A percentile compares a stretch with the other conserved stretches of the same genome.
These are phyloP conservation scores for Psittacus erithacus DNA, from an alignment of 2,113 vertebrate species.

Conservation along the genomic window DNA sequence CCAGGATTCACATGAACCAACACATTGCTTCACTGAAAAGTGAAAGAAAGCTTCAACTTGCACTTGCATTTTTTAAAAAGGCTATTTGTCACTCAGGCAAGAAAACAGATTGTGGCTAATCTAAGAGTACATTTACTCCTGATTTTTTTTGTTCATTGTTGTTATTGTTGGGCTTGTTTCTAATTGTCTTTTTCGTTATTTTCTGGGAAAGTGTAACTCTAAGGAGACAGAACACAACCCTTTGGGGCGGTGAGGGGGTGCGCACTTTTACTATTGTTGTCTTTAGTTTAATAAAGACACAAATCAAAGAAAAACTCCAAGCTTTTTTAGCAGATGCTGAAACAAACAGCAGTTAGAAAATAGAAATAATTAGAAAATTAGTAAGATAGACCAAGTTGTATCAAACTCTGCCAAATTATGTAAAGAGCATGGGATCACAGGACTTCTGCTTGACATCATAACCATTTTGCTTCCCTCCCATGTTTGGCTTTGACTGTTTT, in stretches of 20 bases:
- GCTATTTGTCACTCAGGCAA: not conserved
- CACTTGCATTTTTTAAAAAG: not conserved
- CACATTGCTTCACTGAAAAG: not conserved
- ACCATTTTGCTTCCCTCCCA: not conserved
- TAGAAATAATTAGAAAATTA: not conserved
- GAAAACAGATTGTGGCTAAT: not conserved
- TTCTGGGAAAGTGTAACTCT: not conserved
- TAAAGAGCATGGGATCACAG: not conserved
- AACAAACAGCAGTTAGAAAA: not conserved
- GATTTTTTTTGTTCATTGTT: not conserved
- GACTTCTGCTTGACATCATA: not conserved
- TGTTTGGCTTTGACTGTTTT: slow-evolving; percentile 81
- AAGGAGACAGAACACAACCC: not conserved
- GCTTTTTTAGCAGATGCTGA: not conserved
- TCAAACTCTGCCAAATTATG: not conserved
- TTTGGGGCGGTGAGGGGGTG: not conserved
- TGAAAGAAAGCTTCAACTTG: not conserved
- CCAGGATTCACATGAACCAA: not conserved
- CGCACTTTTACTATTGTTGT: not conserved
- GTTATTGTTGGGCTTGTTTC: not conserved
- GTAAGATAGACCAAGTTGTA: not conserved
- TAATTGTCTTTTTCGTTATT: not conserved
- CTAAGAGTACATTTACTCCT: not conserved
- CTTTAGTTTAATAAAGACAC: not conserved
- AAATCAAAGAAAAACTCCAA: accelerated